Base-by-base conservation (phyloP, 2,888 invertebrate species). In the Ctenicera cuprea region DNA sequence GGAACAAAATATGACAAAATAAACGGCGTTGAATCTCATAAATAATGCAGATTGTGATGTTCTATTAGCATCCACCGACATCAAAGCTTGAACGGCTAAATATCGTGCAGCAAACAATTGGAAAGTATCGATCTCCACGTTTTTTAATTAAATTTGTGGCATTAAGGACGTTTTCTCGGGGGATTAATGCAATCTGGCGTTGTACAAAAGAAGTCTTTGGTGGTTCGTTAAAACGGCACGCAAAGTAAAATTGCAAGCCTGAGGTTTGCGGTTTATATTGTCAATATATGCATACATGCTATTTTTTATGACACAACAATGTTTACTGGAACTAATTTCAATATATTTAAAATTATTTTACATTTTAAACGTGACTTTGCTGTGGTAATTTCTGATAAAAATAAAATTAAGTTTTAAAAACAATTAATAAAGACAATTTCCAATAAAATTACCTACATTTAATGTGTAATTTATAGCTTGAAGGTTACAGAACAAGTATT, bases 81-180 rank as follows among this genome's bases (percentile, higher is more conserved):
- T n/a, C 26, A 14, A 54, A 30, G 22, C 22, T 54, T 30, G 20
- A 54, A 26, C 22, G 18, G 16, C 26, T n/a, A 54, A 54, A 54
- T 33, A 22, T 54, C 26, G 22, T 22, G 20, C 41, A 41, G 41
- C 22, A 8, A 54, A 22, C 54, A 20, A 14, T 54, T 54, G 30
- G 54, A 54, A 54, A 11, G 30, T 30, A 54, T 54, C 30, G 54
- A 54, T 54, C 54, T n/a, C 12, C 54, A n/a, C 26, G 7, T 14
- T 54, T 54, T 54, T 54, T 54, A 54, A 54, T 54, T 54, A 54
- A 54, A 54, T 54, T 30, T 26, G 30, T 30, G 54, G 30, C 14
- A 30, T 54, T 54, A 30, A 54, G 30, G 26, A 22, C 30, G 22
- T 54, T 45, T 50, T 50, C 50, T 50, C 50, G 12, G 22, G 50